Evolutionary conservation across 1,140 invertebrate genomes (phyloP), one percentile per base, ranked within the genome.

Genomic region (Semibalanus balanoides): DNA sequence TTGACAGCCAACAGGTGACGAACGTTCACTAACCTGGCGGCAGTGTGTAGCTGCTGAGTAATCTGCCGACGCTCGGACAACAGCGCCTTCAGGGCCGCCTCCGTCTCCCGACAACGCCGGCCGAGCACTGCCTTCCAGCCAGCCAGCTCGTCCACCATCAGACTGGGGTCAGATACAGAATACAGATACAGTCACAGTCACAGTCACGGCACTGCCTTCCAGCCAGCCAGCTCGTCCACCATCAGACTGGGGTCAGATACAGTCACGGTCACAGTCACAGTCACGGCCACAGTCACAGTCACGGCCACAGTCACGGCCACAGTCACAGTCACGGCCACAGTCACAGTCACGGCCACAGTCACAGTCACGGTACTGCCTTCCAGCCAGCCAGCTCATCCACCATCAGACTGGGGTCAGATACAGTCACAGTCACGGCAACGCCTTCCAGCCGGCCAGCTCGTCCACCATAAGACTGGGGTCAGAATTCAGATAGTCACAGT

Each of bases 141-240:
- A 0, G 93, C 92, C 78, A 96, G 83, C 85, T 96, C 93, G 84
- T 96, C 94, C 19, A 94, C 90, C 90, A 95, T 93, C 75, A 96
- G 88, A 83, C 93, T 93, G 79, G 28, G 30, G 5, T 27, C 11
- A 11, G 29, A 29, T n/a, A 19, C n/a, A 69, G 69, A 28, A 73
- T 78, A n/a, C 3, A 31, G 14, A 76, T 0, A 9, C 3, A 11
- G 43, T 75, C 40, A 51, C 30, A 9, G 28, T n/a, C n/a, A n/a
- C n/a, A n/a, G 35, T 7, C 35, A 7, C 35, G 17, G 35, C 35
- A 89, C 87, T 76, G 91, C 90, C 83, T 95, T 94, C 88, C 92
- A 93, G 76, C 88, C 86, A 0, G 93, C 92, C 78, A 96, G 83
- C 85, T 96, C 93, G 84, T 96, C 94, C 17, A 94, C 90, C 90